A percentile compares a stretch with the other conserved stretches of the same genome.
phyloP scores from a whole-genome alignment of 1,140 invertebrate species.

The Cherax quadricarinatus region DNA sequence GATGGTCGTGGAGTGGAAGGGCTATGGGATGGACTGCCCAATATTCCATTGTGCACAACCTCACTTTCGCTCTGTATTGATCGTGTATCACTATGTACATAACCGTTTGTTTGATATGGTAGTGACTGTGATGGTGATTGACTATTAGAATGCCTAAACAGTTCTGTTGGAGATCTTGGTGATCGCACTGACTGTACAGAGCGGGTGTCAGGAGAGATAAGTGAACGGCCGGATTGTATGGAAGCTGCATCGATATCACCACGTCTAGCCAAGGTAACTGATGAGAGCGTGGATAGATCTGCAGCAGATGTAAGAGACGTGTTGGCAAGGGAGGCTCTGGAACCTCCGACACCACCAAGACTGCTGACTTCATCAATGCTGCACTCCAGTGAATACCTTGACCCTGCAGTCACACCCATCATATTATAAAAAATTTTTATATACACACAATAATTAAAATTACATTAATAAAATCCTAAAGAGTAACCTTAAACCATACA shows the following conservation, averaged over 20 bases:
- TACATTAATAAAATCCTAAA: not conserved
- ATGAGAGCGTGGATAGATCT: constrained; percentile 87
- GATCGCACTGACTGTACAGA: constrained; percentile 71
- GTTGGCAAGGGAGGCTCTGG: constrained; percentile 86
- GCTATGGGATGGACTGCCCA: constrained; percentile 55
- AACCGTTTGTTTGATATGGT: constrained; percentile 54
- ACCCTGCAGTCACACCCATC: constrained; percentile 76
- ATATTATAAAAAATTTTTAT: not conserved
- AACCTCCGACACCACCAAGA: constrained; percentile 79
- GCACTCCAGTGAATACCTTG: constrained; percentile 83
- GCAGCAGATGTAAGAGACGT: constrained; percentile 90
- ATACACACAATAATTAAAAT: not conserved
- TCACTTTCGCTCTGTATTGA: constrained; percentile 64
- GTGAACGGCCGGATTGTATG: constrained; percentile 68
- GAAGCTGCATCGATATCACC: constrained; percentile 68
- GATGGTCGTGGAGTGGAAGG: constrained; percentile 56
- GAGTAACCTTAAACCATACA: not conserved
- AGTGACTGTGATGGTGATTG: constrained; percentile 64
- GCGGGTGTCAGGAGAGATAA: constrained; percentile 64
- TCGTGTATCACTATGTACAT: constrained; percentile 43
- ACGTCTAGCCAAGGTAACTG: constrained; percentile 81
- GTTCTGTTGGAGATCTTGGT: constrained; percentile 61
- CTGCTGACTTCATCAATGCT: constrained; percentile 84
- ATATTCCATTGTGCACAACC: constrained; percentile 55
- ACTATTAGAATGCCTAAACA: constrained; percentile 46